A percentile compares a stretch with the other conserved stretches of the same genome.
phyloP scores from a whole-genome alignment of 2,113 vertebrate species.

The Rhinoderma darwinii region DNA sequence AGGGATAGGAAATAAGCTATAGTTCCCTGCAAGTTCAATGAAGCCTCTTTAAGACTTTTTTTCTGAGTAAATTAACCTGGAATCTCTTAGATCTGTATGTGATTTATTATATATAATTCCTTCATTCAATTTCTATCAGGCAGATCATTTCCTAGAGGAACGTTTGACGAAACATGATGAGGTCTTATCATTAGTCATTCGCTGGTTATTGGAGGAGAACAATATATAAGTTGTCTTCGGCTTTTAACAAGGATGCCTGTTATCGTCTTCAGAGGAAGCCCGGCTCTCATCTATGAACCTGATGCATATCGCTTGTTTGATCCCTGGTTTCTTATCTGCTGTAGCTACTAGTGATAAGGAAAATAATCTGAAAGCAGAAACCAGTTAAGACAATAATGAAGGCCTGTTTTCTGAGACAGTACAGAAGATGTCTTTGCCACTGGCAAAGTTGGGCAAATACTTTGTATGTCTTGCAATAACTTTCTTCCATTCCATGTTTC shows the following conservation, averaged over 20 bases:
- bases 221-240: slow-evolving; percentile 22
- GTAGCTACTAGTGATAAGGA: slow-evolving; percentile 39
- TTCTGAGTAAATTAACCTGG: not conserved
- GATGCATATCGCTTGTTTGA: slow-evolving; percentile 53
- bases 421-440: slow-evolving; percentile 53
- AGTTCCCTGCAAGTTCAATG: too few species aligned
- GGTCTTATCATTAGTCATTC: slow-evolving; percentile 1
- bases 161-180: not conserved
- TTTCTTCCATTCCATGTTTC: slow-evolving; percentile 36
- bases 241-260: slow-evolving; percentile 16
- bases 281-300: slow-evolving; percentile 31
- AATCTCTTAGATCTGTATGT: not conserved
- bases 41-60: not conserved
- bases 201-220: slow-evolving; percentile 8
- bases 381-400: slow-evolving; percentile 54
- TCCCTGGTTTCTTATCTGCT: slow-evolving; percentile 43
- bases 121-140: not conserved
- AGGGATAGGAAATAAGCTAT: too few species aligned
- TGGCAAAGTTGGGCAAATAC: slow-evolving; percentile 56
- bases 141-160: slow-evolving; percentile 18
- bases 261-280: slow-evolving; percentile 7
- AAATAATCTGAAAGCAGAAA: slow-evolving; percentile 35
- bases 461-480: slow-evolving; percentile 30
- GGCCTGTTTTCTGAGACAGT: slow-evolving; percentile 33
- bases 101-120: not conserved